Percentiles rank a stretch among this genome's conserved stretches.
phyloP scores from a whole-genome alignment of 2,113 vertebrate genomes.

The Ciconia boyciana region DNA sequence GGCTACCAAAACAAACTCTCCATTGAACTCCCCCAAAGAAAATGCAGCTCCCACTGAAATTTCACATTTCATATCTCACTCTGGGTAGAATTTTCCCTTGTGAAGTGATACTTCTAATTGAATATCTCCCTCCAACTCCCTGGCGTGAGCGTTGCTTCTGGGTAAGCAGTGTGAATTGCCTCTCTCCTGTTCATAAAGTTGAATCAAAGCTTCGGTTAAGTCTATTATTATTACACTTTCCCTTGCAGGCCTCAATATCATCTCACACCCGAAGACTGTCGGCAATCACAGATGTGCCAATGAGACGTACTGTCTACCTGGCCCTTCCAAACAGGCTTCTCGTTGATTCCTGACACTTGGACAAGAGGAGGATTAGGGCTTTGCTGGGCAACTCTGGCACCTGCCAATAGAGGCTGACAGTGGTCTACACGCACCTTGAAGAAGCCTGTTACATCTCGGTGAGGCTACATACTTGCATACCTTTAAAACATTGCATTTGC shows the following conservation, averaged over 20 bases:
- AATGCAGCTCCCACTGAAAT: conserved; percentile 32
- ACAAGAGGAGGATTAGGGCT: neutral
- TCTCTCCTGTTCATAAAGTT: conserved; percentile 45
- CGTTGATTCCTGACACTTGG: neutral
- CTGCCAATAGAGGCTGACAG: neutral
- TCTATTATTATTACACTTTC: conserved; percentile 26
- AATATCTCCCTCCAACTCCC: conserved; percentile 22
- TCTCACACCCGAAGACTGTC: neutral
- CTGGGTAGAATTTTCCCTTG: neutral
- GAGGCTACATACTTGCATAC: neutral
- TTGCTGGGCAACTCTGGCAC: neutral
- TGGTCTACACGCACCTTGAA: neutral
- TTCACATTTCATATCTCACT: conserved; percentile 34
- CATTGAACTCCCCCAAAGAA: neutral
- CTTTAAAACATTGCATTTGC: neutral
- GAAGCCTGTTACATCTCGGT: neutral
- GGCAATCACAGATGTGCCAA: neutral
- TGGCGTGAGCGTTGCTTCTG: neutral
- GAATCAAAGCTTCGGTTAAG: conserved; percentile 31
- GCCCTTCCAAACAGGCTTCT: neutral
- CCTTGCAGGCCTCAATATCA: conserved; percentile 5
- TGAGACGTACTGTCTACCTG: neutral
- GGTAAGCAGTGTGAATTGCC: conserved; percentile 28
- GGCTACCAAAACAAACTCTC: conserved; percentile 39
- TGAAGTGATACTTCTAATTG: conserved; percentile 35